phyloP scores from a whole-genome alignment of 2,797 vertebrate genomes.

The Enteromius anoplus region DNA sequence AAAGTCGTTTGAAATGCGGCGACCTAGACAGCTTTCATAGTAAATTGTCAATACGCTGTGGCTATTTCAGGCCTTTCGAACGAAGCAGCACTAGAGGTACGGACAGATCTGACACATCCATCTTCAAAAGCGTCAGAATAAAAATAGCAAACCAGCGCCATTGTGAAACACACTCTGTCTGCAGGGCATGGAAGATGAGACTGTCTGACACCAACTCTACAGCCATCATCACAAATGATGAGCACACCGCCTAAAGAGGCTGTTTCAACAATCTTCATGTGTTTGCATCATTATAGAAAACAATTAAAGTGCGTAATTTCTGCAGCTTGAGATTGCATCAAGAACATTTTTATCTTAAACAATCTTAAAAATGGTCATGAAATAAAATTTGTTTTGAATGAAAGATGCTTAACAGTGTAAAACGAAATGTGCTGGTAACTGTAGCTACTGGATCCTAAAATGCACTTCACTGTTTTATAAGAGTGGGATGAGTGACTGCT shows the following conservation, averaged over 20 bases:
- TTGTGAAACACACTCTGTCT: background rate
- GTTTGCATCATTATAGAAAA: constrained; percentile 5
- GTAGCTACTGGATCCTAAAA: background rate
- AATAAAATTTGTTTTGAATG: background rate
- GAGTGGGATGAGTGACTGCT: background rate
- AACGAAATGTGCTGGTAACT: background rate
- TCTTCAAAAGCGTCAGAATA: constrained; percentile 39
- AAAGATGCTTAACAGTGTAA: background rate
- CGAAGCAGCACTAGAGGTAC: constrained; percentile 12
- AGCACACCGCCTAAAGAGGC: background rate
- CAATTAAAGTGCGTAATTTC: background rate
- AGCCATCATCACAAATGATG: constrained; percentile 14
- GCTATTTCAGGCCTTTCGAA: constrained; percentile 5
- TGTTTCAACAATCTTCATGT: background rate
- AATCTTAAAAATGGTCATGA: background rate
- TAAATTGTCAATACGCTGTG: constrained; percentile 21
- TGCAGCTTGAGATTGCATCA: background rate
- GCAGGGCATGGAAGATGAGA: constrained; percentile 5
- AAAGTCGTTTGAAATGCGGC: constrained; percentile 4
- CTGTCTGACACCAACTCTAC: constrained; percentile 15
- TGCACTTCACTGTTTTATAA: background rate
- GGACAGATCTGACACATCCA: constrained; percentile 38
- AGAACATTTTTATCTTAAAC: background rate
- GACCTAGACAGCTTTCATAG: constrained; percentile 1
- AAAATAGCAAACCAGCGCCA: constrained; percentile 30